These are phyloP conservation scores for Amblyopsis hoosieri DNA, from an alignment of 2,797 vertebrate genomes.

Conservation along the genomic window DNA sequence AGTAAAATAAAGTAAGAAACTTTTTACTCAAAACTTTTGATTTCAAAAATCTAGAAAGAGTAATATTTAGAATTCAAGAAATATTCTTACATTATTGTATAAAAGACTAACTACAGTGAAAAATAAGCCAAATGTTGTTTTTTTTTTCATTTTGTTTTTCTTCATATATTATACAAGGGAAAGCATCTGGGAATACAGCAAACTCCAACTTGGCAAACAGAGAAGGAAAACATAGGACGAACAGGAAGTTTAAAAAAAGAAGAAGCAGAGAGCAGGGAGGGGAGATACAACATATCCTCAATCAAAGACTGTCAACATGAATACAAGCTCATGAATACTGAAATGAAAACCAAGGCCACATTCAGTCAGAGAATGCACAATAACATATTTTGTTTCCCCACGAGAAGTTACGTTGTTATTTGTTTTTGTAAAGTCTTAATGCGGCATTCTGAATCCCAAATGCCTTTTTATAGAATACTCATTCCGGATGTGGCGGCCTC, in stretches of 20 bases:
- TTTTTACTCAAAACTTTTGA: slow-evolving; percentile 99
- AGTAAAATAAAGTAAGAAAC: slow-evolving; percentile 99
- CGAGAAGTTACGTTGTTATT: slow-evolving; percentile 39
- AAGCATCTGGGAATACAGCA: slow-evolving; percentile 96
- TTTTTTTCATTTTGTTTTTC: slow-evolving; percentile 80
- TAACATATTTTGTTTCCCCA: slow-evolving; percentile 2
- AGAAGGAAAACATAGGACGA: slow-evolving; percentile 76
- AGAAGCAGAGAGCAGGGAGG: slow-evolving; percentile 81
- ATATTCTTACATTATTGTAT: slow-evolving; percentile 99
- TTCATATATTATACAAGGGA: slow-evolving; percentile 92
- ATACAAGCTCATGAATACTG: slow-evolving; percentile 88
- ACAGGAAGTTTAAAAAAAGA: slow-evolving; percentile 42
- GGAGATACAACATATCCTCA: slow-evolving; percentile 80
- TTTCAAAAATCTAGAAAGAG: slow-evolving; percentile 99
- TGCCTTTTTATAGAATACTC: slow-evolving; percentile 58
- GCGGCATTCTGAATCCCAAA: slow-evolving; percentile 55
- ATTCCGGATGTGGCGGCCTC: slow-evolving; percentile 68
- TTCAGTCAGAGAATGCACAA: slow-evolving; percentile 76
- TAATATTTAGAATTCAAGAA: slow-evolving; percentile 99
- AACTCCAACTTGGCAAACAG: slow-evolving; percentile 94
- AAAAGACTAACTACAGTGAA: slow-evolving; percentile 99
- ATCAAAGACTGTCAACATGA: slow-evolving; percentile 85
- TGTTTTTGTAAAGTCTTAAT: slow-evolving; percentile 49
- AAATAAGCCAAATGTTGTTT: slow-evolving; percentile 99
- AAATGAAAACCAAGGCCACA: slow-evolving; percentile 93